Evolutionary conservation across 2,797 vertebrate species (phyloP), one percentile per base, ranked within the genome.

Genomic region (Takifugu ocellatus): DNA sequence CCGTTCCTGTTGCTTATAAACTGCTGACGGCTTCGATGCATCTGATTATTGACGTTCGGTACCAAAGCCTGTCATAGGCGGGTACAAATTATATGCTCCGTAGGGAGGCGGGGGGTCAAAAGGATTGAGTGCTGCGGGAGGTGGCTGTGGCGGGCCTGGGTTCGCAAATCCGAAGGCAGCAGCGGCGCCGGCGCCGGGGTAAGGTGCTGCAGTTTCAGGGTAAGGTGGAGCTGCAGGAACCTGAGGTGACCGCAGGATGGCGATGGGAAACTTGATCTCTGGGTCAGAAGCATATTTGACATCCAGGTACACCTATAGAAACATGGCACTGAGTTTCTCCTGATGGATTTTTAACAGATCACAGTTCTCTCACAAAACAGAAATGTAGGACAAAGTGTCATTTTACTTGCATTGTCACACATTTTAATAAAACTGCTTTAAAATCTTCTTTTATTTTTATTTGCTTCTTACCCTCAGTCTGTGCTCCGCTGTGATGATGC

Each of bases 401-500:
- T 42, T 15, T n/a, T 44, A 17, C 43, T 6, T n/a, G 16, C 17
- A 39, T 14, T 14, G 3, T 39, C 12, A 39, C 36, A 39, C 14
- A 12, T 39, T 39, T 12, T 39, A 39, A 39, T 39, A 12, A 39
- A 39, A 39, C 12, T 39, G 33, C 33, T 14, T 12, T 14, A 11
- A 39, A 39, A 14, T 39, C 36, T 14, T 2, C 3, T 39, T 39
- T 33, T 33, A 33, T 33, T 33, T 33, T 9, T 33, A 33, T 39
- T 0, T 39, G 36, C 14, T 2, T 43, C 93, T 16, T 84, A 97
- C 96, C 92, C 90, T 93, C 42, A 98, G 84, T 58, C 91, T 93
- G 91, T 98, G 91, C 71, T 98, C 95, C 65, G 81, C 92, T 72
- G 91, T 94, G 57, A 98, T 91, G 82, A 93, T 94, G 31, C 55